Conservation (phyloP, 2,113 vertebrate genomes). For the Semnornis frantzii region DNA sequence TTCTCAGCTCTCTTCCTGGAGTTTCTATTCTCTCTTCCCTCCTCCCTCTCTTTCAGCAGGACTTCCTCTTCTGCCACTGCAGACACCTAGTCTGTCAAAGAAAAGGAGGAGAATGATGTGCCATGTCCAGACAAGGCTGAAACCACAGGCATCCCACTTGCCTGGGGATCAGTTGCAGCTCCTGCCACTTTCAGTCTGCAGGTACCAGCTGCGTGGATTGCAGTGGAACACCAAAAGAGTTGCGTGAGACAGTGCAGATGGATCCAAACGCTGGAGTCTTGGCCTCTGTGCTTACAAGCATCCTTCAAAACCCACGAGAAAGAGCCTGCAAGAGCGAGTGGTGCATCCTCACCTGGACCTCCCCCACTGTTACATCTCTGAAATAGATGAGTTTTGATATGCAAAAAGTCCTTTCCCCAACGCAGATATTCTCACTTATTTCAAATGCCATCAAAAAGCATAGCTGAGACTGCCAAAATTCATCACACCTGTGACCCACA, state of each 20-base stretch:
- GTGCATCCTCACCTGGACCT: neutral
- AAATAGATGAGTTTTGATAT: neutral
- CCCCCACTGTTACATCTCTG: neutral
- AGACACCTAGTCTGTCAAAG: neutral
- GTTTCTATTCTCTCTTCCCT: slow-evolving; percentile 37
- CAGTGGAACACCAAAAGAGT: neutral
- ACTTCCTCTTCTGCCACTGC: neutral
- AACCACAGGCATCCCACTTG: neutral
- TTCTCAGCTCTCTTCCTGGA: neutral
- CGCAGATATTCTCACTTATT: neutral
- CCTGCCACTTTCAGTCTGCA: neutral
- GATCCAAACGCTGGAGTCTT: neutral
- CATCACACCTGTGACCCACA: slow-evolving; percentile 62
- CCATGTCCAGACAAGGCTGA: neutral
- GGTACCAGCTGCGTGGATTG: neutral
- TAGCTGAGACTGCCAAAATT: slow-evolving; percentile 24
- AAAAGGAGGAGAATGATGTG: neutral
- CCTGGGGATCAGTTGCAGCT: neutral
- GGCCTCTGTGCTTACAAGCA: neutral
- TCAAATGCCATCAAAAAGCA: neutral
- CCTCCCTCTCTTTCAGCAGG: neutral
- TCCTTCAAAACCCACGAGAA: neutral
- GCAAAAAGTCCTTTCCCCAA: neutral
- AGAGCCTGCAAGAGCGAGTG: neutral
- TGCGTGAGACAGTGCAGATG: neutral